Evolutionary conservation across 1,140 invertebrate species (phyloP), one percentile per base, ranked within the genome.

Genomic region (Neodiprion pinetum): DNA sequence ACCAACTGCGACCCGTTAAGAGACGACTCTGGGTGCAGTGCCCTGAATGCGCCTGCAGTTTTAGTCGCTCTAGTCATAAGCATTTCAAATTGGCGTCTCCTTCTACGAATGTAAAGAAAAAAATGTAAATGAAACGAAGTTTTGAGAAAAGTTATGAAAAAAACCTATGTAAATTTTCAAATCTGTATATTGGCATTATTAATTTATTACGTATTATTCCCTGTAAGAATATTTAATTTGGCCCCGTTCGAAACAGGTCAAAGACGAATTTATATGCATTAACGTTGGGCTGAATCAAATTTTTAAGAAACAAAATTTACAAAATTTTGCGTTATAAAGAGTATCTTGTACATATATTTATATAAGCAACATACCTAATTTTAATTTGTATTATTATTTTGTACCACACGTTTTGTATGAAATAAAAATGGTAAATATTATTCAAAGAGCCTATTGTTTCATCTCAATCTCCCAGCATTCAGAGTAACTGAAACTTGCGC

Each of bases 1-100:
- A 83, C 85, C 0, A 48, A 47, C 7, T 89, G 88, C 75, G 80
- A 28, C 10, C 68, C 70, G 66, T 76, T 83, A 21, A 65, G 72
- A 40, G 21, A 49, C 17, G 73, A 40, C 48, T 75, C 76, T 48
- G 70, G 74, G 67, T 73, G 73, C 68, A 50, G 48, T 48, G 14
- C 11, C n/a, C 48, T 40, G 17, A 17, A 17, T 12, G 23, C 9
- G 11, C 47, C 48, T 71, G 9, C 12, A 14, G 70, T 71, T 12
- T 21, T 47, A 8, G 17, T 71, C 70, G 48, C 47, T 48, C 48
- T 71, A n/a, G 48, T 48, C 11, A 40, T 50, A 12, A 47, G 23
- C 7, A 48, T 71, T 48, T 71, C 70, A 48, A 5, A 71, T 12
- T 71, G 70, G 70, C 48, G 40, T 49, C 40, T 47, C 21, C 21